Evolutionary conservation across 2,113 vertebrate genomes (phyloP).

Genomic region (Hyperoodon ampullatus): DNA sequence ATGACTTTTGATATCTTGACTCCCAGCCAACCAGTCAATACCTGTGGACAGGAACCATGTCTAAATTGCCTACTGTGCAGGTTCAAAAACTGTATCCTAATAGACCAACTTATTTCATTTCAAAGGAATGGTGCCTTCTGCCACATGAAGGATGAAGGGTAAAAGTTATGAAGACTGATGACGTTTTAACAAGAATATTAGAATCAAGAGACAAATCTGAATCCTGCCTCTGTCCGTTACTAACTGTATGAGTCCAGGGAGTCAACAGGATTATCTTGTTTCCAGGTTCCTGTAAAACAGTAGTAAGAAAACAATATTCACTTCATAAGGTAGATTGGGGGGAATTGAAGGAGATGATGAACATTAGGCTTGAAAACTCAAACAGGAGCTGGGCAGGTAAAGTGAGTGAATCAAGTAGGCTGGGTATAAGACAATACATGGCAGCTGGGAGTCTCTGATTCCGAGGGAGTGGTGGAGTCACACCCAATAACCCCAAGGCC

Average conservation of each 20-base stretch:
- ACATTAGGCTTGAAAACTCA: neutral
- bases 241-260: neutral
- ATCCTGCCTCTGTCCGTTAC: neutral
- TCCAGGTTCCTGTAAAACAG: neutral
- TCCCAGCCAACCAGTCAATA: neutral
- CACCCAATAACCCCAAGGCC: neutral
- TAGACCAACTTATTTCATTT: neutral
- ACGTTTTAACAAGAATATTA: neutral
- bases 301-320: neutral
- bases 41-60: neutral
- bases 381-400: neutral
- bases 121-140: neutral
- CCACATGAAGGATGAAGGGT: neutral
- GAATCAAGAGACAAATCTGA: neutral
- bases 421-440: neutral
- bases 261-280: neutral
- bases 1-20: neutral
- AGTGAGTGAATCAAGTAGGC: neutral
- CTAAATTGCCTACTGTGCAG: neutral
- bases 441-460: neutral
- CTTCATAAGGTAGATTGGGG: neutral
- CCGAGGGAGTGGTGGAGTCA: neutral
- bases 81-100: neutral
- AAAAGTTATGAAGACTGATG: neutral
- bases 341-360: neutral